Percentiles rank a stretch among this genome's conserved stretches.
Conservation (phyloP, 2,797 vertebrate species). For the Coregonus ussuriensis region DNA sequence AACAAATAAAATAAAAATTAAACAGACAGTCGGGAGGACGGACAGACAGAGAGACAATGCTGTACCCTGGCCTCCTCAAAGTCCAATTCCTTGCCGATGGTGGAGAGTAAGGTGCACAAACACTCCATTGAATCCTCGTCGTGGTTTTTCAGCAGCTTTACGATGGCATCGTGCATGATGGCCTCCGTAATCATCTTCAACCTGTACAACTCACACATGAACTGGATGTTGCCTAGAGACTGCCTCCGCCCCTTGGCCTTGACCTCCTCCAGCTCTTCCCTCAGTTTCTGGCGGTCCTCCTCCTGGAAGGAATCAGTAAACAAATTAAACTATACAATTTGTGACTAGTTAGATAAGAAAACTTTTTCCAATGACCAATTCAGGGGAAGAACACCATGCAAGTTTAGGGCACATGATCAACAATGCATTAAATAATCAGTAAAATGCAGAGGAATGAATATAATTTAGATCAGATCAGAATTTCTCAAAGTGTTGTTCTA, state of each 20-base stretch:
- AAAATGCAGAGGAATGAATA: neutral
- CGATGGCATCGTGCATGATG: slow-evolving; percentile 89
- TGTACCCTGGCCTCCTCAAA: slow-evolving; percentile 82
- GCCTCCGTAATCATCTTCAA: slow-evolving; percentile 89
- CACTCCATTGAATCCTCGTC: slow-evolving; percentile 87
- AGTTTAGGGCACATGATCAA: neutral
- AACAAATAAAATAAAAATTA: neutral
- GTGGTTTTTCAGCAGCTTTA: slow-evolving; percentile 87
- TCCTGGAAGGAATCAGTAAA: slow-evolving; percentile 60
- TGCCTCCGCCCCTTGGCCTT: slow-evolving; percentile 82
- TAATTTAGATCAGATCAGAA: neutral
- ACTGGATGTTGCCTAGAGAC: slow-evolving; percentile 87
- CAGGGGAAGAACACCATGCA: neutral
- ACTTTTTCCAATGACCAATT: neutral
- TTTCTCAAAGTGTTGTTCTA: neutral
- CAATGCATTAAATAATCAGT: neutral
- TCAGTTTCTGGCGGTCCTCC: slow-evolving; percentile 81
- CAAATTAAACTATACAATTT: neutral
- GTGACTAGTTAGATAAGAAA: neutral
- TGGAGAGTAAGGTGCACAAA: slow-evolving; percentile 84
- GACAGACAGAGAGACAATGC: too few species aligned
- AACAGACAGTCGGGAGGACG: neutral
- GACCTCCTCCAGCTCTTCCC: slow-evolving; percentile 81
- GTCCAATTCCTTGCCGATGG: slow-evolving; percentile 88
- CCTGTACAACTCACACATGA: slow-evolving; percentile 88